These are phyloP conservation scores for Pachycephala philippinensis DNA, from an alignment of 2,113 vertebrate species.

Conservation along the genomic window DNA sequence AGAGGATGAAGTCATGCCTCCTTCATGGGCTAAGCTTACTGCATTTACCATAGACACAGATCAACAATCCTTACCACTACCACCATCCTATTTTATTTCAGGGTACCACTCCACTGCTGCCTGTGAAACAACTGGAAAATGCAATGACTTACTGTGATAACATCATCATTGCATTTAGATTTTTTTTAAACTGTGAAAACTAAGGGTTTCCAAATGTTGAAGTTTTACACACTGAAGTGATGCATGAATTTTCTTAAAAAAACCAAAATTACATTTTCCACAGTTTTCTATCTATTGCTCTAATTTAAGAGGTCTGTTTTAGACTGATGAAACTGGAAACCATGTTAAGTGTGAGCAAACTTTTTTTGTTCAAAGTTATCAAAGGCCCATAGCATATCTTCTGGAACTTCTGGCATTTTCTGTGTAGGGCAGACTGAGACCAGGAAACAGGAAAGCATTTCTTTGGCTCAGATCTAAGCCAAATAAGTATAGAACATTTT, in stretches of 20 bases:
- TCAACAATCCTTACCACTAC: background rate
- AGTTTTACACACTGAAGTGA: background rate
- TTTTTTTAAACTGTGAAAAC: background rate
- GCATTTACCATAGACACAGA: background rate
- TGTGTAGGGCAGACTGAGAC: background rate
- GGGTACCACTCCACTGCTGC: background rate
- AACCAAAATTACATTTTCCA: fast-evolving
- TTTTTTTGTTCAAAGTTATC: background rate
- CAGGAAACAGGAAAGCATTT: background rate
- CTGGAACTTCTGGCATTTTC: background rate
- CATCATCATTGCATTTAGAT: background rate
- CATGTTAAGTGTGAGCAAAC: background rate
- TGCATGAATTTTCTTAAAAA: background rate
- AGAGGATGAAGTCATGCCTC: background rate
- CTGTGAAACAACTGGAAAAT: background rate
- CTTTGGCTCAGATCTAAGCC: background rate
- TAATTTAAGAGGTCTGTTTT: background rate
- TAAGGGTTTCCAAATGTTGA: background rate
- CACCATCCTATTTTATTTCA: background rate
- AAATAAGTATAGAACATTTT: background rate
- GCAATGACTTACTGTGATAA: background rate
- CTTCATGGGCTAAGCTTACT: background rate
- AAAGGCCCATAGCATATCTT: background rate
- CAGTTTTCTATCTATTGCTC: background rate
- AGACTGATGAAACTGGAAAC: background rate